Base-by-base conservation (phyloP, 92 coral and sea anemone genomes). In the Palythoa grandiflora region DNA sequence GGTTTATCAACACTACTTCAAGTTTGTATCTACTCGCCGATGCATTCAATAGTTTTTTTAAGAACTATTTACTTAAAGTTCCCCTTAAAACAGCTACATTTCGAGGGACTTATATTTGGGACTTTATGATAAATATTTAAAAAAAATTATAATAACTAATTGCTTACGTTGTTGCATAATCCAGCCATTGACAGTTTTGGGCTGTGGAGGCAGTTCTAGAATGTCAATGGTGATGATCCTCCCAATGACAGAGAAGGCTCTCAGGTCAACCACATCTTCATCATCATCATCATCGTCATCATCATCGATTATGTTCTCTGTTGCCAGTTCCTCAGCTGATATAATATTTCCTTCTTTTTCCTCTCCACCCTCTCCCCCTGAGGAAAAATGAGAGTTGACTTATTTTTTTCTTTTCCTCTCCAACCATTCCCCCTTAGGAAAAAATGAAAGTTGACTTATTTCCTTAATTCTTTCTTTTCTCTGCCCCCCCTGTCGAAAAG, bases 141-240 rank as follows among this genome's bases (percentile, higher is more conserved):
- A 15, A 38, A 6, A n/a, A 13, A 54, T 17, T 14, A 28, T 6
- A 36, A 35, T 20, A 4, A n/a, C n/a, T n/a, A n/a, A 2, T 6
- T 70, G 52, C 92, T 87, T 86, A 96, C 99, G 87, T 77, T 95
- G 99, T 40, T 96, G 99, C 86, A 96, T 96, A 47, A 88, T 87
- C 99, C 99, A 96, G 21, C 93, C 92, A 36, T 91, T 95, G 72
- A 92, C 94, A 73, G 86, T 70, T 80, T 96, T 96, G 14, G 99
- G 95, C 80, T 96, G 99, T 40, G 99, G 99, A 0, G 99, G 99
- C 8, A 96, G 90, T 55, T 96, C 99, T 68, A 95, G 89, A 6
- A 96, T 78, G 71, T 93, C 96, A 19, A 96, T 80, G 38, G 84
- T 89, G 88, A 96, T 91, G 80, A 95, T 84, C 11, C 96, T 96